Evolutionary conservation across 1,140 invertebrate species (phyloP).

Genomic region (Battus philenor): DNA sequence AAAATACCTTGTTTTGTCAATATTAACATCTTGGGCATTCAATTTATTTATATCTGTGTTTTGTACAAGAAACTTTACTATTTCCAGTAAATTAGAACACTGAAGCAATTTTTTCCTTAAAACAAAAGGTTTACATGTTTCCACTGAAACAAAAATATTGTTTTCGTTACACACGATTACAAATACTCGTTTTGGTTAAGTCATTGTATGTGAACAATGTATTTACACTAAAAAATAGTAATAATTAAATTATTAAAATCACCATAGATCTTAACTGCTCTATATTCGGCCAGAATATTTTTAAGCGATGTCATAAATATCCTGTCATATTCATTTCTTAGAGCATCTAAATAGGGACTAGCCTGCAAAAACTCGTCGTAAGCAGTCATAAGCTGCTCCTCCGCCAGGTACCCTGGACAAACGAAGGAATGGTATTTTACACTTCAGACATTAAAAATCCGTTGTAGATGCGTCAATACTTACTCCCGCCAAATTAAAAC

Average conservation of each 20-base stretch:
- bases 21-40: constrained; percentile 26
- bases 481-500: constrained; percentile 56
- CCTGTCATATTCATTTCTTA: constrained; percentile 66
- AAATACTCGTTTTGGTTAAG: background rate
- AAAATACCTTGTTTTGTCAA: constrained; percentile 42
- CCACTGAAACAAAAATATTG: constrained; percentile 53
- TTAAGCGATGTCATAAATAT: constrained; percentile 66
- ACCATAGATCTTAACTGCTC: constrained; percentile 66
- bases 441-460: constrained; percentile 10
- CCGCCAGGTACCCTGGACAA: constrained; percentile 56
- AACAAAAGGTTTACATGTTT: constrained; percentile 56
- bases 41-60: constrained; percentile 51
- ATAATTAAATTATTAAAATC: too few relatives aligned
- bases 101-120: constrained; percentile 56
- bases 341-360: constrained; percentile 61
- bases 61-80: constrained; percentile 51
- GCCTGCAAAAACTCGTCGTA: constrained; percentile 68
- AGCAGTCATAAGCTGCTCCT: constrained; percentile 67
- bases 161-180: background rate
- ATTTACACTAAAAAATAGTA: background rate
- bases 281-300: constrained; percentile 65
- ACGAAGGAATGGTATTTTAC: constrained; percentile 9
- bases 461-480: constrained; percentile 24
- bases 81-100: constrained; percentile 53
- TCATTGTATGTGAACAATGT: background rate